Evolutionary conservation across 2,888 invertebrate genomes (phyloP).

Genomic region (Rhingia campestris): DNA sequence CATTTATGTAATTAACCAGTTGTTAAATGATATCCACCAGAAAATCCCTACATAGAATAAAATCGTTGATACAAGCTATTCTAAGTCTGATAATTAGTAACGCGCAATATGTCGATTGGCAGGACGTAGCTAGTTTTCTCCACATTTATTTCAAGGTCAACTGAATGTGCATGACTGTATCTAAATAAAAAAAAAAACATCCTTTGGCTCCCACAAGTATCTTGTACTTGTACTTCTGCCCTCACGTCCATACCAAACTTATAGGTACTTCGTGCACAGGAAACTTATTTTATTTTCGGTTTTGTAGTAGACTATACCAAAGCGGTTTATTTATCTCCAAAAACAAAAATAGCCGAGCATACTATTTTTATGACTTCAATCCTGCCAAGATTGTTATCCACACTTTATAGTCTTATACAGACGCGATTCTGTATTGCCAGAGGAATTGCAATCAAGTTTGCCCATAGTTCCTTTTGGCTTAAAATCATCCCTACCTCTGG

Average conservation of each 20-base stretch:
- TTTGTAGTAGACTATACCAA: not conserved
- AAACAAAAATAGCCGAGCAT: not conserved
- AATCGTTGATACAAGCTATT: too few relatives aligned
- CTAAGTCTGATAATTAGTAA: too few relatives aligned
- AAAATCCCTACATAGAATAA: too few relatives aligned
- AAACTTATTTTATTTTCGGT: not conserved
- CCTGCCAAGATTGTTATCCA: slow-evolving; percentile 17
- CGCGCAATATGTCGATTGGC: too few relatives aligned
- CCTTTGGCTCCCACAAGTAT: not conserved
- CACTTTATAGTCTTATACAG: not conserved
- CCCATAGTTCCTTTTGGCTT: not conserved
- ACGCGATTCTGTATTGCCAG: not conserved
- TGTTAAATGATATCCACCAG: too few relatives aligned
- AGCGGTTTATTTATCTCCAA: slow-evolving; percentile 12
- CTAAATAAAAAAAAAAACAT: not conserved
- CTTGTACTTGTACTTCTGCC: not conserved
- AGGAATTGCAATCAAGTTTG: not conserved
- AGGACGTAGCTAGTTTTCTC: too few relatives aligned
- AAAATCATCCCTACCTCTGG: not conserved
- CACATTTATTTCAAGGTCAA: too few relatives aligned
- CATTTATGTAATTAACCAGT: too few relatives aligned
- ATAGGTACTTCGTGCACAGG: not conserved
- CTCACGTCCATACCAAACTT: not conserved
- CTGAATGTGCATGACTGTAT: too few relatives aligned
- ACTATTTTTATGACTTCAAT: slow-evolving; percentile 26